These are phyloP conservation scores for Nomada fabriciana DNA, from an alignment of 2,888 invertebrate genomes.

Conservation along the genomic window DNA sequence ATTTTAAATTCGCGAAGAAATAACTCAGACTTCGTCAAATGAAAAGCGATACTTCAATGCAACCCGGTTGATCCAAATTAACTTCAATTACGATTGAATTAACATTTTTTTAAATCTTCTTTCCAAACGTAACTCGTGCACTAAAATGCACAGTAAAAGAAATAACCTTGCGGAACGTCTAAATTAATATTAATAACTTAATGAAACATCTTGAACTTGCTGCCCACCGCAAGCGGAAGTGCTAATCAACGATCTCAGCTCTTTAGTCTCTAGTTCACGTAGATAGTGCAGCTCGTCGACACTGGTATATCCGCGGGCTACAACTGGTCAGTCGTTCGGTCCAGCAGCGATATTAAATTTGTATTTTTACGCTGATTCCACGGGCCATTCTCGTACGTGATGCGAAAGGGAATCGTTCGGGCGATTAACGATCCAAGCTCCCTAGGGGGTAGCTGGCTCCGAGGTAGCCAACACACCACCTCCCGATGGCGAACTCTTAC, in stretches of 20 bases:
- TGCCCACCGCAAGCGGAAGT: constrained; percentile 6
- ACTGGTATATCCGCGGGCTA: constrained; percentile 44
- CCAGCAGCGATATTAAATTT: constrained; percentile 86
- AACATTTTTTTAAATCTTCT: too few relatives aligned
- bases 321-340: constrained; percentile 50
- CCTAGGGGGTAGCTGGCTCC: constrained; percentile 75
- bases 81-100: too few relatives aligned
- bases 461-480: constrained; percentile 60
- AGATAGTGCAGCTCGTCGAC: constrained; percentile 39
- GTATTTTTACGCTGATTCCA: constrained; percentile 88
- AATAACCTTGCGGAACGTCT: too few relatives aligned
- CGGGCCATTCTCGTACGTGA: constrained; percentile 85
- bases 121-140: too few relatives aligned
- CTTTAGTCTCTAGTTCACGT: constrained; percentile 17
- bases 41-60: too few relatives aligned
- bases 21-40: too few relatives aligned
- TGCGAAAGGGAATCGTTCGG: constrained; percentile 85
- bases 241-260: constrained; percentile 22
- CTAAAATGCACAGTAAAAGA: too few relatives aligned
- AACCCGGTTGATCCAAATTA: too few relatives aligned
- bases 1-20: too few relatives aligned
- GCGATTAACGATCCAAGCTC: constrained; percentile 86
- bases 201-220: not conserved
- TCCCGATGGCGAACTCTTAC: constrained; percentile 52
- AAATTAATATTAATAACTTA: too few relatives aligned